These are phyloP conservation scores for Dendrolimus punctatus DNA, from an alignment of 1,140 invertebrate genomes.

Conservation along the genomic window DNA sequence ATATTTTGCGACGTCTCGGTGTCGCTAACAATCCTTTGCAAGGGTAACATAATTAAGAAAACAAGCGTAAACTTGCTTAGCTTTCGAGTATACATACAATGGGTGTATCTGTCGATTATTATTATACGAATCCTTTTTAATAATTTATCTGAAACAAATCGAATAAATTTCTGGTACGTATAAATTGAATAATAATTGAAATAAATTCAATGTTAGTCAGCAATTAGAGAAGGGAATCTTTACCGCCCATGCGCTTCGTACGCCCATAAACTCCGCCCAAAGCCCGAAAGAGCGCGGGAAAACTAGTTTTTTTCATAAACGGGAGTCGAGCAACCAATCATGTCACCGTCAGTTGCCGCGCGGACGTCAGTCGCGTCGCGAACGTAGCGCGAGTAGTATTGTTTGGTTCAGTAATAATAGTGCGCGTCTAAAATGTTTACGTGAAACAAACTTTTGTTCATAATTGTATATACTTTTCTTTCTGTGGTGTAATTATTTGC, in stretches of 20 bases:
- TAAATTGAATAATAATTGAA: no score
- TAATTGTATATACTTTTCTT: no score
- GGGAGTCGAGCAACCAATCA: conserved; percentile 14
- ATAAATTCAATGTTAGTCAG: not conserved
- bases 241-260: conserved; percentile 16
- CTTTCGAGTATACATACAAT: no score
- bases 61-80: no score
- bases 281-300: conserved; percentile 34
- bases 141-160: no score
- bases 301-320: conserved; percentile 35
- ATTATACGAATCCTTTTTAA: no score
- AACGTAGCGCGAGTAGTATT: conserved; percentile 24
- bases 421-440: conserved; percentile 42
- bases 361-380: conserved; percentile 38
- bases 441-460: conserved; percentile 18
- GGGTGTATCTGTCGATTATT: no score
- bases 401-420: not conserved
- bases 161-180: not conserved
- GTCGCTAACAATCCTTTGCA: no score
- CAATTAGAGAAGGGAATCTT: conserved; percentile 5
- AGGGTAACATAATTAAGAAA: no score
- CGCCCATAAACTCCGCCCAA: conserved; percentile 42
- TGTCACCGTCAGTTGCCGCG: not conserved
- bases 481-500: no score
- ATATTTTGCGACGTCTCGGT: no score